A percentile compares a stretch with the other conserved stretches of the same genome.
Evolutionary conservation across 2,888 invertebrate species (phyloP).

Genomic region (Tineola bisselliella): DNA sequence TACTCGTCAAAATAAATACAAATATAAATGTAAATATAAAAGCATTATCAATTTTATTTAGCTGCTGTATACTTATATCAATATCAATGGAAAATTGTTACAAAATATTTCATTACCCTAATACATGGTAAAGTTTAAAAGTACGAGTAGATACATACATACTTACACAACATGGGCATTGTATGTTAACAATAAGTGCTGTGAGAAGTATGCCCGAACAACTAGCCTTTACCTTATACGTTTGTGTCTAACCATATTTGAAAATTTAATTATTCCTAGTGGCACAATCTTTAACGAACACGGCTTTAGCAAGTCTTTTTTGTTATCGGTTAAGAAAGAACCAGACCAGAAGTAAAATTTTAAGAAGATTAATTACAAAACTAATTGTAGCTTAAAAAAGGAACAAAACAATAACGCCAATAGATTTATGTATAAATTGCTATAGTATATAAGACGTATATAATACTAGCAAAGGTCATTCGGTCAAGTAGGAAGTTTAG

Average conservation of each 20-base stretch:
- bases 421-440: not conserved
- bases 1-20: too few species aligned
- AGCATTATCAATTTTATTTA: too few species aligned
- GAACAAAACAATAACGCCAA: not conserved
- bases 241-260: slow-evolving; percentile 1
- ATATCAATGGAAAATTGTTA: not conserved
- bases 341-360: not conserved
- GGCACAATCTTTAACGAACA: not conserved
- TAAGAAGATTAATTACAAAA: not conserved
- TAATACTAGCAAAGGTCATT: slow-evolving; percentile 17
- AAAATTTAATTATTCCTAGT: not conserved
- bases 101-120: too few species aligned
- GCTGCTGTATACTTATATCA: too few species aligned
- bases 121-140: not conserved
- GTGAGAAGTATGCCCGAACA: not conserved
- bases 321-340: not conserved
- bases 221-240: not conserved
- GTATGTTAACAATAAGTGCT: not conserved
- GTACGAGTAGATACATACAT: not conserved
- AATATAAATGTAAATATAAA: too few species aligned
- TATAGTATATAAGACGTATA: not conserved
- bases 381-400: not conserved
- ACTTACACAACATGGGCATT: not conserved
- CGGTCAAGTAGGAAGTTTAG: slow-evolving; percentile 21
- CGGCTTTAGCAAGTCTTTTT: not conserved